Evolutionary conservation across 2,888 invertebrate species (phyloP).

Genomic region (Erebia epiphron): DNA sequence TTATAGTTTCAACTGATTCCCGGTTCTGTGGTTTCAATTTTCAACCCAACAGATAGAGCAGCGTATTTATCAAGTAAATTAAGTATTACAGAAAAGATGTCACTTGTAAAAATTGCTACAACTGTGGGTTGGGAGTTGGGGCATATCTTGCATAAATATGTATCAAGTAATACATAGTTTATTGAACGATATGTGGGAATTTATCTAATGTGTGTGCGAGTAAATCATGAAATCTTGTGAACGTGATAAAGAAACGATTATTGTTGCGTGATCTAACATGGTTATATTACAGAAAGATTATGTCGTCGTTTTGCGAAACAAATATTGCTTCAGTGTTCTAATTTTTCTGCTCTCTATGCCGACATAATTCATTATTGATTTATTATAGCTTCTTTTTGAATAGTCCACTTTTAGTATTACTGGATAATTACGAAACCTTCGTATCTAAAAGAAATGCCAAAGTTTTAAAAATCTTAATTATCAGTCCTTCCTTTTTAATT

Average conservation of each 20-base stretch:
- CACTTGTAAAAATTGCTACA: too few relatives aligned
- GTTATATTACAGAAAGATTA: conserved; percentile 26
- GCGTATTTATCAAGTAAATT: too few relatives aligned
- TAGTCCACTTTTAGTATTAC: not conserved
- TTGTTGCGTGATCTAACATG: conserved; percentile 35
- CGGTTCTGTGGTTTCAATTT: too few relatives aligned
- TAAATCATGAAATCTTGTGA: conserved; percentile 22
- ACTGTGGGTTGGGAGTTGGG: too few relatives aligned
- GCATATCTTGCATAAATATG: too few relatives aligned
- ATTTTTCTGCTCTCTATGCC: conserved; percentile 9
- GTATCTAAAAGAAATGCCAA: too few relatives aligned
- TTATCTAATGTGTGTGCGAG: conserved; percentile 1
- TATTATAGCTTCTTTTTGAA: not conserved
- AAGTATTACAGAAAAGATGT: too few relatives aligned
- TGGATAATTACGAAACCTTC: not conserved
- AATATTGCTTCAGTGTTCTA: conserved; percentile 9
- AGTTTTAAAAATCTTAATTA: not conserved
- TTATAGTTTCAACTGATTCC: too few relatives aligned
- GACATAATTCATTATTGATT: not conserved
- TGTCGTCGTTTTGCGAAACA: conserved; percentile 15
- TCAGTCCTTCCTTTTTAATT: not conserved
- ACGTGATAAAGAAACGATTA: conserved; percentile 16
- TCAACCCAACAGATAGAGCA: too few relatives aligned
- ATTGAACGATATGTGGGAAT: conserved; percentile 18
- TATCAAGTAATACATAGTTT: not conserved